Evolutionary conservation across 1,140 invertebrate species (phyloP).

Genomic region (Agraylea sexmaculata): DNA sequence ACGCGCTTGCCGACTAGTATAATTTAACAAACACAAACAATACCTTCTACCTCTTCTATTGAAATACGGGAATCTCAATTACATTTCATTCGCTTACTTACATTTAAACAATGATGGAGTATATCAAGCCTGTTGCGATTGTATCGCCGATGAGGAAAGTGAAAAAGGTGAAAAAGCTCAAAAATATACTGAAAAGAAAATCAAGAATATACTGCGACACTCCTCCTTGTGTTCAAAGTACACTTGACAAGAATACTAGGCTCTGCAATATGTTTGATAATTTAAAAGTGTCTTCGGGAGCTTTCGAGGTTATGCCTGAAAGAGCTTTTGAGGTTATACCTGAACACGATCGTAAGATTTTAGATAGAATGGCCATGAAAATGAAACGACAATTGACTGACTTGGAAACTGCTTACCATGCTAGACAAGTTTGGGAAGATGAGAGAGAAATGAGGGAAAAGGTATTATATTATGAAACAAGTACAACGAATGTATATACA

Average conservation of each 20-base stretch:
- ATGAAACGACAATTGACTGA: slow-evolving; percentile 13
- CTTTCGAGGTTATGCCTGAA: neutral
- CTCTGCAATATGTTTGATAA: slow-evolving; percentile 14
- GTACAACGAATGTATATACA: neutral
- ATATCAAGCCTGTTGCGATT: slow-evolving; percentile 14
- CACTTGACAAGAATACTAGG: neutral
- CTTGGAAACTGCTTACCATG: slow-evolving; percentile 14
- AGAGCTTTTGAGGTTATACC: slow-evolving; percentile 6
- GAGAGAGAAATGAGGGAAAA: slow-evolving; percentile 12
- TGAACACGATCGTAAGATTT: slow-evolving; percentile 18
- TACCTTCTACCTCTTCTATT: too few species aligned
- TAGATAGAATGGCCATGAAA: slow-evolving; percentile 17
- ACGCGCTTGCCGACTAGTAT: too few species aligned
- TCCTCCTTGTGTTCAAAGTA: neutral
- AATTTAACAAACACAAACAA: too few species aligned
- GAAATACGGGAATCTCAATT: too few species aligned
- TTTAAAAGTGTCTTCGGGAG: neutral
- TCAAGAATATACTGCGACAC: slow-evolving; percentile 7
- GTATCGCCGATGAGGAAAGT: slow-evolving; percentile 19
- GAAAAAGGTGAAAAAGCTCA: slow-evolving; percentile 11
- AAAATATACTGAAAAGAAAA: slow-evolving; percentile 8
- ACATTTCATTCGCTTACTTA: too few species aligned
- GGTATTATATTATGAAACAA: slow-evolving; percentile 5
- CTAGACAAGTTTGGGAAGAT: slow-evolving; percentile 16
- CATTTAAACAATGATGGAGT: slow-evolving; percentile 9